Percentiles rank a stretch among this genome's conserved stretches.
Conservation (phyloP, 1,140 invertebrate genomes). For the Dufourea novaeangliae region DNA sequence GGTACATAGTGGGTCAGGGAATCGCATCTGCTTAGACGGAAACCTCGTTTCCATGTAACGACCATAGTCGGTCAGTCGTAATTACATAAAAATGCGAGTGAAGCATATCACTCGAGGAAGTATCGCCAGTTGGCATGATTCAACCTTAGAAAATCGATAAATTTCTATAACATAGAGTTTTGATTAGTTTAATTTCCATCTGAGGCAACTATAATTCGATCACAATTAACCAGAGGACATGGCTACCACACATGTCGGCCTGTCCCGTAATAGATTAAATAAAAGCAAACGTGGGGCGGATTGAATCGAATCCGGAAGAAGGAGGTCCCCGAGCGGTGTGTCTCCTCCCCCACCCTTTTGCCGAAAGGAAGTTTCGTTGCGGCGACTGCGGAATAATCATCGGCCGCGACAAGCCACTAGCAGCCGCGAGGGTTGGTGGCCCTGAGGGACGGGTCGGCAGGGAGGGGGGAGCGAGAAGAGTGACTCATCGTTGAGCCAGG, state of each 20-base stretch:
- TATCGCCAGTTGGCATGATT: too few species aligned
- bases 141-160: too few species aligned
- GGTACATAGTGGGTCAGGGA: conserved; percentile 28
- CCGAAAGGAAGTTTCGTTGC: conserved; percentile 38
- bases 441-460: conserved; percentile 27
- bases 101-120: too few species aligned
- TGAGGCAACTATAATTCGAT: too few species aligned
- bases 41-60: background rate
- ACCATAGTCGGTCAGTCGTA: background rate
- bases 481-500: conserved; percentile 76
- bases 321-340: background rate
- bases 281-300: background rate
- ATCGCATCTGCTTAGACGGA: conserved; percentile 12
- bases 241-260: too few species aligned
- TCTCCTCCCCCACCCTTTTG: background rate
- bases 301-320: conserved; percentile 24
- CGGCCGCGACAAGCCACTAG: conserved; percentile 40
- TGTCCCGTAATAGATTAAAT: background rate
- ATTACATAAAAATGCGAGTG: too few species aligned
- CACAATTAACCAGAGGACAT: background rate
- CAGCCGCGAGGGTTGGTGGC: conserved; percentile 60
- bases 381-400: conserved; percentile 57
- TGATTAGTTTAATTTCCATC: too few species aligned
- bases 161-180: too few species aligned
- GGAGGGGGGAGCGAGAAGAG: conserved; percentile 58